phyloP scores from a whole-genome alignment of 2,113 vertebrate genomes.

The Picathartes gymnocephalus region DNA sequence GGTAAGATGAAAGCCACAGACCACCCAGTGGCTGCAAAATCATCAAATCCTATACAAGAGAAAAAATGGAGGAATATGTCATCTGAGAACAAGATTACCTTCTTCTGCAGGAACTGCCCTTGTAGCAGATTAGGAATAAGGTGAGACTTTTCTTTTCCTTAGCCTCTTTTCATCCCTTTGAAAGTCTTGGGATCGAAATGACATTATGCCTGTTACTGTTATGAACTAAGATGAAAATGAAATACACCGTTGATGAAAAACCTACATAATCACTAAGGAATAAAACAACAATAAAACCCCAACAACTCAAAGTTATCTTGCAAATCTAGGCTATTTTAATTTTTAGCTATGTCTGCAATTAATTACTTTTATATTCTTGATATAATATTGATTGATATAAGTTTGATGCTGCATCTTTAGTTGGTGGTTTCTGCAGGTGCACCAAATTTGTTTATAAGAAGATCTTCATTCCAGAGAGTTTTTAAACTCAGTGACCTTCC shows the following conservation, averaged over 20 bases:
- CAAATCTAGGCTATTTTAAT: not conserved
- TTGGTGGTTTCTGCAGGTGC: not conserved
- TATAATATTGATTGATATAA: not conserved
- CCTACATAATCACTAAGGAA: not conserved
- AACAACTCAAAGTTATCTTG: not conserved
- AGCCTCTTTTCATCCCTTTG: not conserved
- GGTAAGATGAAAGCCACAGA: not conserved
- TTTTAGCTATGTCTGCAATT: not conserved
- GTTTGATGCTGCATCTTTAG: not conserved
- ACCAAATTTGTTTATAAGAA: not conserved
- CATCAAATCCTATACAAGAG: not conserved
- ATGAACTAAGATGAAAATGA: not conserved
- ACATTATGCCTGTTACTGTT: not conserved
- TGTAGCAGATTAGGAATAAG: not conserved
- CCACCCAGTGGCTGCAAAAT: not conserved
- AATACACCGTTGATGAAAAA: not conserved
- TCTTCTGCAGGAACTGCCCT: not conserved
- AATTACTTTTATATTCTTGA: not conserved
- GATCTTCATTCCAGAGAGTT: not conserved
- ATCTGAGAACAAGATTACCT: not conserved
- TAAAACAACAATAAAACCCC: not conserved
- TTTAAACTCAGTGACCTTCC: not conserved
- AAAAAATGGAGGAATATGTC: not conserved
- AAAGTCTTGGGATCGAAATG: not conserved
- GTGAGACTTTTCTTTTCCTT: not conserved